Percentiles rank a stretch among this genome's conserved stretches.
Evolutionary conservation across 1,140 invertebrate species (phyloP).

Genomic region (Bombus ignitus): DNA sequence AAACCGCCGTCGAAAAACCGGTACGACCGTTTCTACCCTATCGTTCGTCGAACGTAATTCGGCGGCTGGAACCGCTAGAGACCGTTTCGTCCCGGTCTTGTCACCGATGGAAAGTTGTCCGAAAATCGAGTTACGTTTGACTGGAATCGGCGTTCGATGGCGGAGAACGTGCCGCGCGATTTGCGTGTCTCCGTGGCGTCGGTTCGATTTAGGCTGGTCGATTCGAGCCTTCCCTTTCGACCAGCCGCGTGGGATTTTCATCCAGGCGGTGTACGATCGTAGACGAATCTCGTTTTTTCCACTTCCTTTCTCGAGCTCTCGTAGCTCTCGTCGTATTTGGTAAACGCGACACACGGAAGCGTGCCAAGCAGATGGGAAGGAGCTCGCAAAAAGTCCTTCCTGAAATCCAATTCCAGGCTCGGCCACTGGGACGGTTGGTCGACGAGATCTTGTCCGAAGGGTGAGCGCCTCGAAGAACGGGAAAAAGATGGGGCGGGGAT

Average conservation of each 20-base stretch:
- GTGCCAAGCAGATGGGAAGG: conserved; percentile 41
- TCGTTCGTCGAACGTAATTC: background rate
- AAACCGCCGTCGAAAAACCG: background rate
- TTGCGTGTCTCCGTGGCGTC: too few relatives aligned
- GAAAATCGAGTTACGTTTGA: background rate
- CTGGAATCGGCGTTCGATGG: background rate
- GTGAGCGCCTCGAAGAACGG: background rate
- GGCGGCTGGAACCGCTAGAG: background rate
- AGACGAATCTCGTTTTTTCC: background rate
- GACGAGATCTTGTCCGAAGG: background rate
- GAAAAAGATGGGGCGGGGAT: background rate
- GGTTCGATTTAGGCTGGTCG: background rate
- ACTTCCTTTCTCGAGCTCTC: background rate
- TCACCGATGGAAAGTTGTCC: background rate
- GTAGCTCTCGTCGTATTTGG: background rate
- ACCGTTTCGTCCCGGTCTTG: background rate
- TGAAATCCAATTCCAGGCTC: conserved; percentile 70
- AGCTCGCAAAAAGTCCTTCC: conserved; percentile 61
- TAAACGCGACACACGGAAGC: conserved; percentile 43
- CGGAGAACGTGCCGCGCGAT: background rate
- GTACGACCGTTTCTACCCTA: background rate
- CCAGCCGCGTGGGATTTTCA: background rate
- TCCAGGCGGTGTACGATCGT: too few relatives aligned
- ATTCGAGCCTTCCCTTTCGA: background rate
- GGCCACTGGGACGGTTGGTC: conserved; percentile 29